Conservation (phyloP, 2,797 vertebrate genomes). For the Hirundo rustica region DNA sequence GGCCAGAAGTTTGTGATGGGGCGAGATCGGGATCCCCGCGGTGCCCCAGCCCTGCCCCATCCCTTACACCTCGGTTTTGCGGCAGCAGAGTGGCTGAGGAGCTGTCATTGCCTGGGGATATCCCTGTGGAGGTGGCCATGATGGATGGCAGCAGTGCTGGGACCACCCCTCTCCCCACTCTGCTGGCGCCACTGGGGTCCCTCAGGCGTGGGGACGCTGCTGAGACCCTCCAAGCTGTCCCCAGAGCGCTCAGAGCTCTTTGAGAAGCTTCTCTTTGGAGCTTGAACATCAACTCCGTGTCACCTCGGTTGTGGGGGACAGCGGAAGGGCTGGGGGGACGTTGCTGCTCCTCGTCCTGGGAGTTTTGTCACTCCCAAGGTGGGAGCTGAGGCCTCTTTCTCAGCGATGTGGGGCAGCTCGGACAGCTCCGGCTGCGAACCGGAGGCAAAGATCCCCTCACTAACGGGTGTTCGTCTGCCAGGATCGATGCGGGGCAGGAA, state of each 20-base stretch:
- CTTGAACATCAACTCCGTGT: fast-evolving
- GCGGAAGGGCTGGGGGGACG: not conserved
- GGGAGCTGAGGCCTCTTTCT: not conserved
- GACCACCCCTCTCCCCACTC: not conserved
- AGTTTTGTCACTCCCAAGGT: not conserved
- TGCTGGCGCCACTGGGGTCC: not conserved
- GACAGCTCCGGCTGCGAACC: not conserved
- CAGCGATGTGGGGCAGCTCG: not conserved
- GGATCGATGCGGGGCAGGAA: not conserved
- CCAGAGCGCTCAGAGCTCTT: not conserved
- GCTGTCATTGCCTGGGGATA: fast-evolving
- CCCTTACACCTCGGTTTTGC: not conserved
- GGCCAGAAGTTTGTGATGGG: slow-evolving; percentile 72
- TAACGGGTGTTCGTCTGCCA: fast-evolving
- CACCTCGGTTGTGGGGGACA: not conserved
- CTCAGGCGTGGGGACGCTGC: not conserved
- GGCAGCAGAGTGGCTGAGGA: not conserved
- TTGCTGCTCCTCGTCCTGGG: fast-evolving
- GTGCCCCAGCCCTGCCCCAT: not conserved
- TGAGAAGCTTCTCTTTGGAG: not conserved
- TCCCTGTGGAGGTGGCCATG: not conserved
- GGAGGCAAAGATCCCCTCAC: not conserved
- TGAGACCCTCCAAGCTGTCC: not conserved
- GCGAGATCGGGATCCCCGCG: fast-evolving
- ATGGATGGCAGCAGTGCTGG: fast-evolving